Percentiles rank a stretch among this genome's conserved stretches.
phyloP scores from a whole-genome alignment of 2,113 vertebrate genomes.

The Prochilodus magdalenae region DNA sequence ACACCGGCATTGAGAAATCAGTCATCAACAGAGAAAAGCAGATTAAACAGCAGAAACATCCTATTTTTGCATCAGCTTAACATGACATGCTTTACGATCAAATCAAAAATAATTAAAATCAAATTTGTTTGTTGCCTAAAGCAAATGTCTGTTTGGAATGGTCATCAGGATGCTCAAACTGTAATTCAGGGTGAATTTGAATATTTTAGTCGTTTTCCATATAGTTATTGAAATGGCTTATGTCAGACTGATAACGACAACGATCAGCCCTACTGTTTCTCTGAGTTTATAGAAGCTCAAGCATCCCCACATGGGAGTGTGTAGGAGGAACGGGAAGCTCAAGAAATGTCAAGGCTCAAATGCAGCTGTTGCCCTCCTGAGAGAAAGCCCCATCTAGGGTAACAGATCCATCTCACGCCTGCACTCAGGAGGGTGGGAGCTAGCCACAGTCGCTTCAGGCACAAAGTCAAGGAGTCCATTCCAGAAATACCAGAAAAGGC shows the following conservation, averaged over 20 bases:
- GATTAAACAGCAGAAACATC: too few species aligned
- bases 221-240: background rate
- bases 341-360: background rate
- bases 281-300: background rate
- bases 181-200: too few species aligned
- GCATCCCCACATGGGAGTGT: background rate
- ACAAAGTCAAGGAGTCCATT: conserved; percentile 5
- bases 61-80: too few species aligned
- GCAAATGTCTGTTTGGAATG: too few species aligned
- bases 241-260: background rate
- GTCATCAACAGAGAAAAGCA: too few species aligned
- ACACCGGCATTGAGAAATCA: too few species aligned
- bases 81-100: too few species aligned
- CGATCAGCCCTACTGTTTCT: background rate
- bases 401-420: background rate
- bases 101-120: too few species aligned
- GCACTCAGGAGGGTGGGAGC: too few species aligned
- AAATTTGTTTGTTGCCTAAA: too few species aligned
- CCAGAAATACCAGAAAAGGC: background rate
- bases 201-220: background rate
- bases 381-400: conserved; percentile 7
- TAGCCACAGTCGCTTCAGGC: background rate
- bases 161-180: too few species aligned
- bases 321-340: conserved; percentile 8
- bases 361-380: conserved; percentile 29